Base-by-base conservation (phyloP, 2,113 vertebrate genomes). In the Sinocyclocheilus anophthalmus region DNA sequence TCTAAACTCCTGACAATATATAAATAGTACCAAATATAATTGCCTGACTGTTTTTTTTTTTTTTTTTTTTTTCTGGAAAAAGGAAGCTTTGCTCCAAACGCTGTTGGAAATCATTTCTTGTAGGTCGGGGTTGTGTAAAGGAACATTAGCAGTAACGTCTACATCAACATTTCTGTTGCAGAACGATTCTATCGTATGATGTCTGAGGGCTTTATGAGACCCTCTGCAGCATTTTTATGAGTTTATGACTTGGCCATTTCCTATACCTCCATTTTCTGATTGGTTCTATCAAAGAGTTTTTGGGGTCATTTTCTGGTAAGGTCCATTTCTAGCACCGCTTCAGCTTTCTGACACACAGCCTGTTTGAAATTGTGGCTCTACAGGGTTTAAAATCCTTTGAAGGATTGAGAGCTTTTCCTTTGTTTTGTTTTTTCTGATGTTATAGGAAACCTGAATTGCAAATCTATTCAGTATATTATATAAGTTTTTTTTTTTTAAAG, bases 221-320 rank as follows among this genome's bases (percentile, higher is more conserved):
- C 26, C 26, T 57, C 26, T 77, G 50, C 26, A 37, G 50, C 9
- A 57, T 22, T 57, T 57, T 22, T 55, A 20, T 33, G 50, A 7
- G 50, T 16, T 78, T 24, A 67, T 33, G 65, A 69, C 24, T 53
- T 33, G 26, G 48, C 33, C 20, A 78, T 78, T 78, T 78, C 76
- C n/a, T 79, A 33, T 11, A 30, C 3, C 73, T 37, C 26, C 0
- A 3, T 50, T 13, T 50, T 50, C 48, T 37, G 8, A 20, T 16
- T 33, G 8, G 4, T 8, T 33, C 42, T 55, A 26, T 75, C n/a
- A 26, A 42, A 61, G 14, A 30, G 13, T 10, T 70, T 37, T 50
- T 50, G 0, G 0, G 48, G 48, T 18, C 18, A 42, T 72, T 39
- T 72, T 39, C 16, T 39, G 22, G 9, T 3, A 12, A 72, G 8